Evolutionary conservation across 2,113 vertebrate species (phyloP).

Genomic region (Cochlearius cochlearius): DNA sequence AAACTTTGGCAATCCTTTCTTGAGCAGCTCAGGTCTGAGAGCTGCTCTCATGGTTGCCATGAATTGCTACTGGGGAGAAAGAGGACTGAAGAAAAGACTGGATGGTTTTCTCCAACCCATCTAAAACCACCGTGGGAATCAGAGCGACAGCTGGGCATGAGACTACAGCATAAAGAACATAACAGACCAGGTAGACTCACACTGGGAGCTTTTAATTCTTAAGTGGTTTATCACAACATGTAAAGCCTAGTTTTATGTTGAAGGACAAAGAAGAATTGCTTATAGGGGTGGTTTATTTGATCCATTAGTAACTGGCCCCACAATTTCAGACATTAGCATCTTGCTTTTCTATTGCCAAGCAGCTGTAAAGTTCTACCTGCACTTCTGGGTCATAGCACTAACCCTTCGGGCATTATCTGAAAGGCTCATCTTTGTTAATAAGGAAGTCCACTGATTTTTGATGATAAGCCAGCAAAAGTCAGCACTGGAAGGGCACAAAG

Average conservation of each 20-base stretch:
- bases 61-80: background rate
- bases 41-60: fast-evolving
- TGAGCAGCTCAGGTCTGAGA: background rate
- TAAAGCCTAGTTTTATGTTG: background rate
- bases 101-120: background rate
- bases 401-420: background rate
- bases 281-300: background rate
- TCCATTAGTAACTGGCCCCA: background rate
- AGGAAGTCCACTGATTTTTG: background rate
- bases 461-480: background rate
- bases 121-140: background rate
- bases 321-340: background rate
- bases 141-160: background rate
- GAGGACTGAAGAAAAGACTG: background rate
- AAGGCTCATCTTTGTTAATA: background rate
- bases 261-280: background rate
- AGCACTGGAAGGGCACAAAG: background rate
- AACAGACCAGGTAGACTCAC: background rate
- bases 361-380: background rate
- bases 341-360: background rate
- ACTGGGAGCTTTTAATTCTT: background rate
- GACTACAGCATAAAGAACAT: background rate
- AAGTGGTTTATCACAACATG: background rate
- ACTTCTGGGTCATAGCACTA: background rate
- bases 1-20: background rate